Evolutionary conservation across 2,113 vertebrate genomes (phyloP), one percentile per base, ranked within the genome.

Genomic region (Sceloporus tristichus): DNA sequence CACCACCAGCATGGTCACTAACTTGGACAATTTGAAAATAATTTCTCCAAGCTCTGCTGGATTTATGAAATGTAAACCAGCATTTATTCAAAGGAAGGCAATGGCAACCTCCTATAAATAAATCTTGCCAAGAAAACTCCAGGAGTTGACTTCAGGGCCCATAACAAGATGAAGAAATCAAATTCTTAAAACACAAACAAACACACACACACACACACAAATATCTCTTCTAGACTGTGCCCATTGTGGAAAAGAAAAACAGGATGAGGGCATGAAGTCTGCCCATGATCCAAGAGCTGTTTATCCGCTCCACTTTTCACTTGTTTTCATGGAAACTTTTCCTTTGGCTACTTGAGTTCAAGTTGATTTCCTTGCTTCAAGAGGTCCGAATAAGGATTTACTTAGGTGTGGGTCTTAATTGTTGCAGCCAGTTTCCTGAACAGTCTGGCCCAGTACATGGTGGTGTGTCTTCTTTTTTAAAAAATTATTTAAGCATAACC

Each of bases 291-390:
- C 77, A 56, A 79, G 21, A 38, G 48, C 85, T 70, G 3, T 91
- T 93, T 79, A 68, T 27, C 74, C 38, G 74, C 59, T 89, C 82
- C 66, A 34, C 19, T 86, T 29, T 90, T 38, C 23, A 6, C 13
- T 25, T 34, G 59, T 78, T 38, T 65, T 90, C 48, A 18, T 89
- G 88, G 79, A 92, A 93, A 87, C 71, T 42, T 70, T 88, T 59
- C 56, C 34, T 90, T 87, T 53, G 27, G 48, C n/a, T 54, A 19
- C 27, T 77, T 8, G 80, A 5, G 27, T 84, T 5, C 88, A 83
- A 80, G 79, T 2, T 77, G 88, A 40, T n/a, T 87, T 88, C 91
- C 54, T 1, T 0, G 11, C 66, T 84, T 85, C 62, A 90, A 90
- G 84, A 90, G 34, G 66, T 7, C n/a, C 79, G 29, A 68, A 40